phyloP scores from a whole-genome alignment of 2,113 vertebrate genomes.

The Chiloscyllium plagiosum region DNA sequence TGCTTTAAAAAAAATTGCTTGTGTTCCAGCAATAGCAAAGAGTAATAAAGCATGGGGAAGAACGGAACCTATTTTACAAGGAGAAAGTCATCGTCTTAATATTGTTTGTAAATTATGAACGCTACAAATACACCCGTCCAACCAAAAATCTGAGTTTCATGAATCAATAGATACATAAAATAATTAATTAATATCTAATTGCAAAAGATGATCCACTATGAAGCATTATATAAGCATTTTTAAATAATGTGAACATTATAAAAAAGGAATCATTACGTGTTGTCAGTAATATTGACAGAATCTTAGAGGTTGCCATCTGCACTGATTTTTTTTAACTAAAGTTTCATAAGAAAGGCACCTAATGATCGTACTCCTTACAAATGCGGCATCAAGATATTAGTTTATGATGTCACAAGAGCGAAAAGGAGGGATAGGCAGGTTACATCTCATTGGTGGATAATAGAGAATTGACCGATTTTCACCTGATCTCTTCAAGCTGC shows the following conservation, averaged over 20 bases:
- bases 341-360: not conserved
- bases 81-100: not conserved
- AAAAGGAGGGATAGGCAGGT: not conserved
- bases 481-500: not conserved
- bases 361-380: not conserved
- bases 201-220: not conserved
- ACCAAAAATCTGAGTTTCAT: not conserved
- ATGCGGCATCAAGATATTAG: not conserved
- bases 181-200: not conserved
- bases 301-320: not conserved
- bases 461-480: not conserved
- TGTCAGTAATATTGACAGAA: not conserved
- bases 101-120: not conserved
- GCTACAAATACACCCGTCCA: not conserved
- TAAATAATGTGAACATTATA: not conserved
- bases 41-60: not conserved
- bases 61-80: not conserved
- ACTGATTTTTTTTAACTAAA: not conserved
- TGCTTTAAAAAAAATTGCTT: not conserved
- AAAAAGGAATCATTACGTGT: not conserved
- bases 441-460: not conserved
- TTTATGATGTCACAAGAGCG: not conserved
- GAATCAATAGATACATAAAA: not conserved
- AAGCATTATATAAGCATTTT: not conserved
- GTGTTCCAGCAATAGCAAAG: not conserved